phyloP scores from a whole-genome alignment of 2,888 invertebrate species.

The Cryptus viduatorius region DNA sequence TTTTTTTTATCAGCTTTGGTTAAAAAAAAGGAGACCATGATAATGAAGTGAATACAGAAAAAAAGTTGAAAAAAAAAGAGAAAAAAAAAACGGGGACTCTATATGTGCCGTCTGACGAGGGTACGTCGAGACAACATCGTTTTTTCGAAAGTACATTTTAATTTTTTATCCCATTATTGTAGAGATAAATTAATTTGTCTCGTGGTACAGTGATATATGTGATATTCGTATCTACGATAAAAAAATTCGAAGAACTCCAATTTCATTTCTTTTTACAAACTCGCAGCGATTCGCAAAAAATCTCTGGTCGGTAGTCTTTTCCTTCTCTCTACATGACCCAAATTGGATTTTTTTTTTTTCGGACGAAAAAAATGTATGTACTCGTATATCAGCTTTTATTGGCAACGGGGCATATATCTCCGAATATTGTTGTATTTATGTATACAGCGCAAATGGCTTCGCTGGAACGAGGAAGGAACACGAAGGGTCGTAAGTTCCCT shows the following conservation, averaged over 20 bases:
- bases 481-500: constrained; percentile 32
- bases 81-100: too few species aligned
- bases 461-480: not conserved
- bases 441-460: constrained; percentile 35
- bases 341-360: constrained; percentile 14
- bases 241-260: too few species aligned
- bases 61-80: too few species aligned
- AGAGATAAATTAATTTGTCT: too few species aligned
- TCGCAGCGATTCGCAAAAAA: too few species aligned
- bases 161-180: not conserved
- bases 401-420: not conserved
- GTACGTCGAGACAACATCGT: too few species aligned
- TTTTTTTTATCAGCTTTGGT: not conserved
- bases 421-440: constrained; percentile 44
- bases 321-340: not conserved
- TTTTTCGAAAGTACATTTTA: not conserved
- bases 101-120: too few species aligned
- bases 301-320: not conserved
- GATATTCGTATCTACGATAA: too few species aligned
- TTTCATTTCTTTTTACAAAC: too few species aligned
- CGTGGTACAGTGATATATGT: too few species aligned
- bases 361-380: not conserved
- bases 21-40: not conserved
- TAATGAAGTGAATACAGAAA: not conserved
- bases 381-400: constrained; percentile 27